These are phyloP conservation scores for Myrmecophaga tridactyla DNA, from an alignment of 2,113 vertebrate species.

Conservation along the genomic window DNA sequence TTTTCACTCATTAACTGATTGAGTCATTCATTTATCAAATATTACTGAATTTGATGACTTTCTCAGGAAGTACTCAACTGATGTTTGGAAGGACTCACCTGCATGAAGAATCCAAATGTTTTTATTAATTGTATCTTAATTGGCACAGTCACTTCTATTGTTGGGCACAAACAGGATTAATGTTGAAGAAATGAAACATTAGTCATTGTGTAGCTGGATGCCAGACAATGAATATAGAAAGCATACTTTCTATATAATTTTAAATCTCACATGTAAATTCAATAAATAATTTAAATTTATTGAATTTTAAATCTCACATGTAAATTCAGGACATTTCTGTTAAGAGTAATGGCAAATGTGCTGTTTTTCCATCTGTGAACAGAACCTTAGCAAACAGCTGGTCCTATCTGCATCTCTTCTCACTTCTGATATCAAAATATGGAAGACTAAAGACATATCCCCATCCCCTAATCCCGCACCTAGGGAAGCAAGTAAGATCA, in stretches of 20 bases:
- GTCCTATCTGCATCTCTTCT: not conserved
- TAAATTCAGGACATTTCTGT: not conserved
- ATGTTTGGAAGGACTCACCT: not conserved
- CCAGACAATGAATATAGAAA: not conserved
- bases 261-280: not conserved
- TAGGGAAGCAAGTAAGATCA: not conserved
- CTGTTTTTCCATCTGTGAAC: not conserved
- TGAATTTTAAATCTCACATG: not conserved
- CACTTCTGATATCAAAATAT: not conserved
- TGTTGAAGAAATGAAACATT: not conserved
- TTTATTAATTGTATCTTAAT: not conserved
- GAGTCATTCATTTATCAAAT: not conserved
- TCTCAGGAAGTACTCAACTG: not conserved
- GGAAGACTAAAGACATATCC: not conserved
- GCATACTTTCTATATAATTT: not conserved
- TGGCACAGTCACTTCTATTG: not conserved
- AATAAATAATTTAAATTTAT: too few species aligned
- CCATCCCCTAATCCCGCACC: not conserved
- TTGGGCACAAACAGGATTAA: not conserved
- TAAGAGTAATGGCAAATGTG: not conserved
- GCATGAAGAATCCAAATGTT: not conserved
- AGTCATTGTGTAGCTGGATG: not conserved
- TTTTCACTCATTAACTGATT: not conserved
- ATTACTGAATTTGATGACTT: not conserved
- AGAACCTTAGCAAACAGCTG: not conserved